phyloP scores from a whole-genome alignment of 1,140 invertebrate species.

The Copidosoma floridanum region DNA sequence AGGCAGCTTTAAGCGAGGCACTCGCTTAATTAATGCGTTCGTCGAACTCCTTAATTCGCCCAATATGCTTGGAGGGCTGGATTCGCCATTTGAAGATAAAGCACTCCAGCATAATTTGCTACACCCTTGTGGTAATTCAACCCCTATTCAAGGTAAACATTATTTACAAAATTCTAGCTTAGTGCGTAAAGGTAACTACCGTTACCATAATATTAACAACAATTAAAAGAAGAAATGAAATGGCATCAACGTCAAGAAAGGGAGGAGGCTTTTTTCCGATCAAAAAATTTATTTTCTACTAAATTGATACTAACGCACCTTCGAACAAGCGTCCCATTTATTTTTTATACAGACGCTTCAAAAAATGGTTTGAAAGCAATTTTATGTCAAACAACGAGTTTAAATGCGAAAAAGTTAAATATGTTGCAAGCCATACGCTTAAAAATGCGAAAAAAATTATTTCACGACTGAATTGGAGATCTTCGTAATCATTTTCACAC shows the following conservation, averaged over 20 bases:
- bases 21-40: no score
- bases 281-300: slow-evolving; percentile 5
- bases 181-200: no score
- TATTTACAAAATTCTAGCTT: no score
- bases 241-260: background rate
- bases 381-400: background rate
- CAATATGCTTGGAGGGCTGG: no score
- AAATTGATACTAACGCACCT: slow-evolving; percentile 8
- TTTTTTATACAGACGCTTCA: slow-evolving; percentile 9
- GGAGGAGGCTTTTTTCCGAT: background rate
- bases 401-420: background rate
- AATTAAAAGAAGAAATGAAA: background rate
- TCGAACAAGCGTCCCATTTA: background rate
- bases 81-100: no score
- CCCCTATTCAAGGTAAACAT: no score
- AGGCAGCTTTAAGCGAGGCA: no score
- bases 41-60: no score
- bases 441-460: background rate
- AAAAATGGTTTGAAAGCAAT: slow-evolving; percentile 5
- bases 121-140: no score
- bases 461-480: slow-evolving; percentile 2
- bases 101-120: no score
- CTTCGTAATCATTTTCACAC: background rate
- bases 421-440: background rate
- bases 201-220: no score